Evolutionary conservation across 2,797 vertebrate species (phyloP).

Genomic region (Parambassis ranga): DNA sequence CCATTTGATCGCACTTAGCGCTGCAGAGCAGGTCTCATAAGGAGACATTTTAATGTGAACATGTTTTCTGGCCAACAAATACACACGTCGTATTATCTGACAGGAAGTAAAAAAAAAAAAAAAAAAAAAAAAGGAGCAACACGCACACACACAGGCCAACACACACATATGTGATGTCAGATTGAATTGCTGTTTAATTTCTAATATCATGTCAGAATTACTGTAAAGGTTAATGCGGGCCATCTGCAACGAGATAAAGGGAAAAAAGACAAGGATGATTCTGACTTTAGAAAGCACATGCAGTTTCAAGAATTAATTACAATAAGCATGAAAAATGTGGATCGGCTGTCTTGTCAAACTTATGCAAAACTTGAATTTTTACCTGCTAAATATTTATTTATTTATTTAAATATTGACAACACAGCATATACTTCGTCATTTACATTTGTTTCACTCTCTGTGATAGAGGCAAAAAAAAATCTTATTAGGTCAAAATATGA

Average conservation of each 20-base stretch:
- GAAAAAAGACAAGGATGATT: neutral
- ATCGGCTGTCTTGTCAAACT: too few relatives aligned
- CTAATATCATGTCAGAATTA: neutral
- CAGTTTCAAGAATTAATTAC: too few relatives aligned
- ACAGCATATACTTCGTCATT: too few relatives aligned
- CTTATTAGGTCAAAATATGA: neutral
- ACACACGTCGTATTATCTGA: constrained; percentile 9
- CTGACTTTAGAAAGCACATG: neutral
- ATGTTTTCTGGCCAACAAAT: constrained; percentile 32
- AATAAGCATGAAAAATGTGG: too few relatives aligned
- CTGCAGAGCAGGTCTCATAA: constrained; percentile 34
- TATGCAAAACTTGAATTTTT: too few relatives aligned
- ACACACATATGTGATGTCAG: too few relatives aligned
- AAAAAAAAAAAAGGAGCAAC: too few relatives aligned
- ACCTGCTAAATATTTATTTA: too few relatives aligned
- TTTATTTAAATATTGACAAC: too few relatives aligned
- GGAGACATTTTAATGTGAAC: constrained; percentile 50
- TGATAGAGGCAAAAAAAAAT: too few relatives aligned
- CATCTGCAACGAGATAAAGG: neutral
- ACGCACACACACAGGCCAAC: neutral
- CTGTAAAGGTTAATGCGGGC: neutral
- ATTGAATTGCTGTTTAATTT: neutral
- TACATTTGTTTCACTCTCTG: too few relatives aligned
- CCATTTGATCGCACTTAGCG: constrained; percentile 56
- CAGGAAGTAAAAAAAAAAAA: neutral